phyloP scores from a whole-genome alignment of 2,888 invertebrate species.

The Clanis bilineata region DNA sequence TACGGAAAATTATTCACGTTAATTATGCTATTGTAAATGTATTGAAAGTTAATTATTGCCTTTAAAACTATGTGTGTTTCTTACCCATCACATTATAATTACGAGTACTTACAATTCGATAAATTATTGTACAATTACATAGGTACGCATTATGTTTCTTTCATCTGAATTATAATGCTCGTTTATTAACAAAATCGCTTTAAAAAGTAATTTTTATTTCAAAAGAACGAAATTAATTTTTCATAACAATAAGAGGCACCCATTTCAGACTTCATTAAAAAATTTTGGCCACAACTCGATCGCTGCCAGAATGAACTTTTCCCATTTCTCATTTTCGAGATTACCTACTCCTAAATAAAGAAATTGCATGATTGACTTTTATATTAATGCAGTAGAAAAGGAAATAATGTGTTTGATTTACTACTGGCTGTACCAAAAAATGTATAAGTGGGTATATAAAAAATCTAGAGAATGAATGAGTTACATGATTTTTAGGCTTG shows the following conservation, averaged over 20 bases:
- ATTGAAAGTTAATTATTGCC: too few species aligned
- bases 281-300: constrained; percentile 58
- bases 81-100: neutral
- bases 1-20: too few species aligned
- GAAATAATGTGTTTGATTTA: neutral
- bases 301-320: constrained; percentile 65
- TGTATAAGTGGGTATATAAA: too few species aligned
- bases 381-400: constrained; percentile 1
- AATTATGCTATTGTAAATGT: too few species aligned
- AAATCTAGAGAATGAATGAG: too few species aligned
- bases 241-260: constrained; percentile 52
- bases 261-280: constrained; percentile 66
- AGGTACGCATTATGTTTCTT: neutral
- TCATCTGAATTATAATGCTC: constrained; percentile 31
- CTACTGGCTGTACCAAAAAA: neutral
- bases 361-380: constrained; percentile 31
- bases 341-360: constrained; percentile 59
- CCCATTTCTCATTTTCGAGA: constrained; percentile 74
- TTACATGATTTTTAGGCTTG: too few species aligned
- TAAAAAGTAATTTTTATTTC: constrained; percentile 42
- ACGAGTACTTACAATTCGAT: neutral
- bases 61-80: too few species aligned
- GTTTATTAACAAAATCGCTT: constrained; percentile 36
- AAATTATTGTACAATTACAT: neutral
- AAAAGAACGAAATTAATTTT: constrained; percentile 52